A percentile compares a stretch with the other conserved stretches of the same genome.
These are phyloP conservation scores for Drosophila buzzatii DNA, from an alignment of 2,888 invertebrate genomes.

Conservation along the genomic window DNA sequence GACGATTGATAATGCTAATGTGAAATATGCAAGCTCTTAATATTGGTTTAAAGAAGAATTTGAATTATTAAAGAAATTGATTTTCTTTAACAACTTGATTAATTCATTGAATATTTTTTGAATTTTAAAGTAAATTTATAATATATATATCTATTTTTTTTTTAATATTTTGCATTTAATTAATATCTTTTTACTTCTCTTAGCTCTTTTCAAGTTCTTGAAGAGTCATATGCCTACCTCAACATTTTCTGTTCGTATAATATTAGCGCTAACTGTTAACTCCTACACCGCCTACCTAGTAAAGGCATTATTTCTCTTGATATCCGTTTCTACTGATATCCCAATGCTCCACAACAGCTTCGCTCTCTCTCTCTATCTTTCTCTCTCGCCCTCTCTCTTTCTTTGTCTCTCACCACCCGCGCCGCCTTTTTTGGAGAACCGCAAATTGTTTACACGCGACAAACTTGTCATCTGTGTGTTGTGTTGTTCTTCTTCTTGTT, in stretches of 20 bases:
- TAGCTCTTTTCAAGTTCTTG: background rate
- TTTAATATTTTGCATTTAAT: too few species aligned
- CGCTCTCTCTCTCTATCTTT: background rate
- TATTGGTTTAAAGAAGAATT: too few species aligned
- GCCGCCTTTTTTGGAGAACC: slow-evolving; percentile 65
- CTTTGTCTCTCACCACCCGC: slow-evolving; percentile 55
- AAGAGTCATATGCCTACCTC: slow-evolving; percentile 26
- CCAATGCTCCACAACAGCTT: slow-evolving; percentile 20
- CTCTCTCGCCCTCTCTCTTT: background rate
- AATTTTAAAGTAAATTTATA: background rate
- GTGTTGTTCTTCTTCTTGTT: slow-evolving; percentile 19
- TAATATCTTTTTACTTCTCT: background rate
- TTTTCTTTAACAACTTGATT: background rate
- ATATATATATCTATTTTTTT: too few species aligned
- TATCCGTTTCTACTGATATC: slow-evolving; percentile 67
- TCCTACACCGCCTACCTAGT: slow-evolving; percentile 39
- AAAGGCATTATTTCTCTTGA: slow-evolving; percentile 54
- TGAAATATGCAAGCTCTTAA: background rate
- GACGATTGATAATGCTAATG: background rate
- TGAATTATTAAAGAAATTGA: background rate
- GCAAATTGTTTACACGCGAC: slow-evolving; percentile 78
- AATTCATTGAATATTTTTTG: background rate
- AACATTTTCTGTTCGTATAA: slow-evolving; percentile 8
- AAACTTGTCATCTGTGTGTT: slow-evolving; percentile 72
- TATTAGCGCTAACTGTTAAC: slow-evolving; percentile 49